These are phyloP conservation scores for Sebastes minor DNA, from an alignment of 2,797 vertebrate species.

Conservation along the genomic window DNA sequence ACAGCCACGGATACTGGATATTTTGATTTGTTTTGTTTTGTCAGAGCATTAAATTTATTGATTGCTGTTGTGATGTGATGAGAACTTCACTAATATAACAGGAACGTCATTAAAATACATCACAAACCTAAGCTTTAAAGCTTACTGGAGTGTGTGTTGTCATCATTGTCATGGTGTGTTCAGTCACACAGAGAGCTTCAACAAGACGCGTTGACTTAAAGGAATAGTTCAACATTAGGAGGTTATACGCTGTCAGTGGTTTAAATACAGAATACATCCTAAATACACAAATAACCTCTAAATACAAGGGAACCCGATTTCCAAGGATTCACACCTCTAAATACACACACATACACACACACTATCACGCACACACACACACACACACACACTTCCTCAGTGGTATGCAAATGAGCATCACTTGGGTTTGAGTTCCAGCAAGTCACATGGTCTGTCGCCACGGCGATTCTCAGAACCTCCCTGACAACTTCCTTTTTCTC, in stretches of 20 bases:
- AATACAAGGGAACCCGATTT: no score
- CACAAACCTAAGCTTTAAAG: background rate
- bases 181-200: background rate
- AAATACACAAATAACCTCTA: no score
- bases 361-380: background rate
- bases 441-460: slow-evolving; percentile 82
- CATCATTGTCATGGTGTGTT: background rate
- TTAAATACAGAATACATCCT: no score
- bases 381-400: background rate
- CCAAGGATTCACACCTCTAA: no score
- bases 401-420: slow-evolving; percentile 75
- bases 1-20: no score
- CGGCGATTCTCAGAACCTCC: slow-evolving; percentile 76
- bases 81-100: no score
- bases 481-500: slow-evolving; percentile 53
- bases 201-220: background rate
- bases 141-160: background rate
- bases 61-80: no score
- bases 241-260: no score
- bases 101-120: no score
- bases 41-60: no score
- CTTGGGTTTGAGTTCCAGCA: slow-evolving; percentile 77
- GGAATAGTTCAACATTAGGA: background rate
- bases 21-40: no score
- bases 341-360: no score